phyloP scores from a whole-genome alignment of 2,113 vertebrate species.

The Pomatorhinus ruficollis region DNA sequence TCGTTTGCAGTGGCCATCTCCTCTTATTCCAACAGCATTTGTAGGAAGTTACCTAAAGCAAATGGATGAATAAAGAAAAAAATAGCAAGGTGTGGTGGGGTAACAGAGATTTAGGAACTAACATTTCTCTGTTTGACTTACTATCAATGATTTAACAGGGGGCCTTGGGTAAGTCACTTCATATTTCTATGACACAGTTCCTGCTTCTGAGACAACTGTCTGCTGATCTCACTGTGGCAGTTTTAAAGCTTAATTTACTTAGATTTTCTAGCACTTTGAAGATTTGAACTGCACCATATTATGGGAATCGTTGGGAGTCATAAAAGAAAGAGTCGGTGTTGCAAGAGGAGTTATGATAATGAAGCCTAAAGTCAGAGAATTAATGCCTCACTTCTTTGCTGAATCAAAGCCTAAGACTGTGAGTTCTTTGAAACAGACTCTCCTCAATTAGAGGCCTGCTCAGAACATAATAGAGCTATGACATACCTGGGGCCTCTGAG shows the following conservation, averaged over 20 bases:
- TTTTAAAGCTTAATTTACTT: slow-evolving; percentile 59
- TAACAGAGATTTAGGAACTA: neutral
- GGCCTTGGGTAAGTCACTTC: neutral
- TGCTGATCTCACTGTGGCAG: slow-evolving; percentile 41
- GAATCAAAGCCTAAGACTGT: slow-evolving; percentile 55
- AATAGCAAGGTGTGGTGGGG: neutral
- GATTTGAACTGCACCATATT: slow-evolving; percentile 41
- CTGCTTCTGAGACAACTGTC: slow-evolving; percentile 33
- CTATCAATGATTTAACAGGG: slow-evolving; percentile 18
- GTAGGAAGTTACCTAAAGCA: neutral
- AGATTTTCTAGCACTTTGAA: slow-evolving; percentile 64
- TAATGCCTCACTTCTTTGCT: slow-evolving; percentile 53
- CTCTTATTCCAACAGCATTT: neutral
- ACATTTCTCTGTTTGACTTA: slow-evolving; percentile 12
- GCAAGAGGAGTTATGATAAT: slow-evolving; percentile 64
- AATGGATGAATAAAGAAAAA: neutral
- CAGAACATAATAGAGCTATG: slow-evolving; percentile 23
- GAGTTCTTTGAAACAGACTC: slow-evolving; percentile 58
- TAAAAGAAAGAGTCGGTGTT: slow-evolving; percentile 55
- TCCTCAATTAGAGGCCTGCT: slow-evolving; percentile 55
- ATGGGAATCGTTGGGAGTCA: slow-evolving; percentile 51
- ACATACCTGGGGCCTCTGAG: slow-evolving; percentile 16
- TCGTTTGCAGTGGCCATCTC: neutral
- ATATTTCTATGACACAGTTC: slow-evolving; percentile 46
- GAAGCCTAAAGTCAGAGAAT: slow-evolving; percentile 59